A percentile compares a stretch with the other conserved stretches of the same genome.
Conservation (phyloP, 2,888 invertebrate species). For the Archaeoteleia sp. region DNA sequence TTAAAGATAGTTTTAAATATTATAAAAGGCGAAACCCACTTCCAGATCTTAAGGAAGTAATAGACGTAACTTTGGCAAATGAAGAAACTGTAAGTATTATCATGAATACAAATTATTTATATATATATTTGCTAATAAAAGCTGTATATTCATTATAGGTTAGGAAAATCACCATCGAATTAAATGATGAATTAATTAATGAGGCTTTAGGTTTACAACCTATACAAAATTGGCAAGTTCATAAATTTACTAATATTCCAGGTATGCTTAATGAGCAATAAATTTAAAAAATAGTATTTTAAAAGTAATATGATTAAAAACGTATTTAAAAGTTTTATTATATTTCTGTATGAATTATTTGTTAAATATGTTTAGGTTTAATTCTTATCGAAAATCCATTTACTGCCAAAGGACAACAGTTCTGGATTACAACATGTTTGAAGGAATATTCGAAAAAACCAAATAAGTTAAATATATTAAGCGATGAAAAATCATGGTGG, state of each 20-base stretch:
- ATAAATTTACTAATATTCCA: conserved; percentile 78
- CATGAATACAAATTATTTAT: conserved; percentile 4
- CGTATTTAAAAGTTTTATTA: background rate
- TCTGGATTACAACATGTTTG: conserved; percentile 88
- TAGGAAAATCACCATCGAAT: conserved; percentile 57
- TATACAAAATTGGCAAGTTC: conserved; percentile 80
- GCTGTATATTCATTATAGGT: conserved; percentile 65
- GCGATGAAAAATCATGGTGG: conserved; percentile 80
- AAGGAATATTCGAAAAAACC: conserved; percentile 85
- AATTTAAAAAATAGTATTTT: background rate
- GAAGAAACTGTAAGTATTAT: conserved; percentile 53
- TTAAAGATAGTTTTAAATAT: conserved; percentile 85
- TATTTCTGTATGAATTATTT: background rate
- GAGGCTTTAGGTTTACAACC: conserved; percentile 74
- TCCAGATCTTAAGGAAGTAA: conserved; percentile 79
- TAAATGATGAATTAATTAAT: conserved; percentile 26
- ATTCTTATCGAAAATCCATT: conserved; percentile 90
- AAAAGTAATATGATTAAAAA: background rate
- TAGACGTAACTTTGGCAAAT: conserved; percentile 76
- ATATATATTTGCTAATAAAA: background rate
- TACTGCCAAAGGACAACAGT: conserved; percentile 83
- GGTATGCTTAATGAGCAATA: conserved; percentile 70
- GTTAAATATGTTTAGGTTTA: conserved; percentile 77
- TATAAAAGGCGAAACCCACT: conserved; percentile 83
- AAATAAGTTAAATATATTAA: conserved; percentile 80